Evolutionary conservation across 1,140 invertebrate species (phyloP).

Genomic region (Agrypnia vestita): DNA sequence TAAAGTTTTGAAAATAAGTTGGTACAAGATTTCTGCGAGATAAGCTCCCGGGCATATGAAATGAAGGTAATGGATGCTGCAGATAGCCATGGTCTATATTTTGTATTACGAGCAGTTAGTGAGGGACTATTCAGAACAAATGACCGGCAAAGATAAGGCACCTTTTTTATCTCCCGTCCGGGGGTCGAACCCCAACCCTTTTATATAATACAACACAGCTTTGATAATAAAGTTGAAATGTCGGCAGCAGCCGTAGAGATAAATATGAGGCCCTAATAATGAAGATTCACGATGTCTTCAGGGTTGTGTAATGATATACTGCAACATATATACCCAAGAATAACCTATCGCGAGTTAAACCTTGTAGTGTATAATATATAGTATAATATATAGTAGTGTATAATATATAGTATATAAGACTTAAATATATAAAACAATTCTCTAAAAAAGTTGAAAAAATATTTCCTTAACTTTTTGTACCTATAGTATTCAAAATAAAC

Average conservation of each 20-base stretch:
- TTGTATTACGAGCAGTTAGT: slow-evolving; percentile 57
- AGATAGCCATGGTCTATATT: slow-evolving; percentile 50
- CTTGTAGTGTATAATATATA: no score
- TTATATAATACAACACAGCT: slow-evolving; percentile 35
- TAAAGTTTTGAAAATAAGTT: neutral
- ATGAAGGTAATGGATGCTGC: neutral
- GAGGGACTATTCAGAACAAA: slow-evolving; percentile 57
- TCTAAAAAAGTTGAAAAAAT: no score
- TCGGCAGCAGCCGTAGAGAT: slow-evolving; percentile 18
- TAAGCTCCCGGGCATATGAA: slow-evolving; percentile 17
- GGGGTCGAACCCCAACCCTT: slow-evolving; percentile 39
- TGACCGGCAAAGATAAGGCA: slow-evolving; percentile 61
- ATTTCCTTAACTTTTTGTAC: no score
- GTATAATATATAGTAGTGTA: no score
- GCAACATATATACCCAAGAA: no score
- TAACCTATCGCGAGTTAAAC: no score
- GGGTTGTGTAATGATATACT: no score
- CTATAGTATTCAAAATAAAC: no score
- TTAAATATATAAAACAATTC: no score
- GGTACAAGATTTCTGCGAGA: neutral
- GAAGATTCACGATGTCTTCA: neutral
- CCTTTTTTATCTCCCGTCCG: slow-evolving; percentile 57
- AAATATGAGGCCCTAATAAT: slow-evolving; percentile 33
- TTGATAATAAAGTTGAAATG: slow-evolving; percentile 42
- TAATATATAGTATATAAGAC: no score